Evolutionary conservation across 2,888 invertebrate species (phyloP), one percentile per base, ranked within the genome.

Genomic region (Tigriopus californicus): DNA sequence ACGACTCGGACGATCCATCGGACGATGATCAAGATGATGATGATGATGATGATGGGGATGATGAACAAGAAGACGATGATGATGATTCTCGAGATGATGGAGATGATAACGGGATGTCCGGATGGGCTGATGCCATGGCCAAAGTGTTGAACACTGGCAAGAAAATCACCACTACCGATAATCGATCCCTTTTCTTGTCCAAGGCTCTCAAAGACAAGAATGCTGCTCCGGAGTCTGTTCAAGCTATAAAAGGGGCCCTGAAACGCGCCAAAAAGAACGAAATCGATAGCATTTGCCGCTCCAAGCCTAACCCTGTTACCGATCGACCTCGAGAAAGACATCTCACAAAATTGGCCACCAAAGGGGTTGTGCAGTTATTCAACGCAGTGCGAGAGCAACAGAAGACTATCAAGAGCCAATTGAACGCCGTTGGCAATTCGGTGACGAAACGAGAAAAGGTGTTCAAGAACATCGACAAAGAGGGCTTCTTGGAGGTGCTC

Each of bases 361-460:
- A 84, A 70, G 92, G 91, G 67, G 89, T 91, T 1, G 89, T 92
- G 0, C 90, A 91, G 68, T 73, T 92, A 62, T 92, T 91, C 67
- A 92, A 92, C 76, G 85, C 88, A 41, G 90, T 92, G 0, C 80
- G 79, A 66, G 78, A 81, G 65, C 90, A 91, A 70, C 90, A 91
- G 70, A 84, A 80, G 69, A 78, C 80, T 59, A 72, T 90, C 54
- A 78, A 80, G 49, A 77, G 76, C 60, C 80, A 85, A 70, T 69
- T 89, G 56, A 74, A 78, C 58, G 76, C 80, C 18, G 72, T 67
- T 40, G 69, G 70, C 13, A 76, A 82, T 22, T 75, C 86, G 41
- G 85, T 86, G 69, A 77, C 80, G 25, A 83, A 83, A 67, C 80
- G 80, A 67, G 87, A 87, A 63, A 83, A 83, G 67, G 76, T 78